These are phyloP conservation scores for Heliconius hewitsoni DNA, from an alignment of 1,140 invertebrate species.

Conservation along the genomic window DNA sequence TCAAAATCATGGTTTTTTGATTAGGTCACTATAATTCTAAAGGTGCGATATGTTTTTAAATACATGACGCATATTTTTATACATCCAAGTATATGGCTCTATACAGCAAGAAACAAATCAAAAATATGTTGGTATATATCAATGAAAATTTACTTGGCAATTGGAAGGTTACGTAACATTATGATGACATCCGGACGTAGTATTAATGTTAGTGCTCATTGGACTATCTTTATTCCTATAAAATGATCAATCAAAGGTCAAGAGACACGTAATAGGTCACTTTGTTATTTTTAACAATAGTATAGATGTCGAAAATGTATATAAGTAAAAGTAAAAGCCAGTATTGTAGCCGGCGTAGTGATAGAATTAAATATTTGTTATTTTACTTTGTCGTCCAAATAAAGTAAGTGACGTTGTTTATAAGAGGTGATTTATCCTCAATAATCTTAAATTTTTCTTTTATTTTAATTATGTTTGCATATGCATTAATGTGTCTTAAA, in stretches of 20 bases:
- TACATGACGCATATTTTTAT: not conserved
- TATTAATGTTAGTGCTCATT: constrained; percentile 17
- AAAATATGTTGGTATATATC: not conserved
- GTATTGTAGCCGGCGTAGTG: no score
- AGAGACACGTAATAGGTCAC: constrained; percentile 42
- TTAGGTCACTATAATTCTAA: no score
- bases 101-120: not conserved
- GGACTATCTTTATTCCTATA: constrained; percentile 22
- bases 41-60: no score
- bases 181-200: constrained; percentile 7
- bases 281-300: constrained; percentile 31
- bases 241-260: constrained; percentile 38
- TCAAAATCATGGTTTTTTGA: no score
- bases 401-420: no score
- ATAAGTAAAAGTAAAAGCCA: not conserved
- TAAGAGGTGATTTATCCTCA: no score
- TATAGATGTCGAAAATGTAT: constrained; percentile 25
- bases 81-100: not conserved
- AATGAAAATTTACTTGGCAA: not conserved
- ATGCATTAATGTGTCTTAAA: no score
- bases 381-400: not conserved
- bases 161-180: not conserved
- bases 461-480: no score
- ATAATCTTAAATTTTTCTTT: no score
- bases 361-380: not conserved